phyloP scores from a whole-genome alignment of 1,140 invertebrate genomes.

The Drosophila sp. region DNA sequence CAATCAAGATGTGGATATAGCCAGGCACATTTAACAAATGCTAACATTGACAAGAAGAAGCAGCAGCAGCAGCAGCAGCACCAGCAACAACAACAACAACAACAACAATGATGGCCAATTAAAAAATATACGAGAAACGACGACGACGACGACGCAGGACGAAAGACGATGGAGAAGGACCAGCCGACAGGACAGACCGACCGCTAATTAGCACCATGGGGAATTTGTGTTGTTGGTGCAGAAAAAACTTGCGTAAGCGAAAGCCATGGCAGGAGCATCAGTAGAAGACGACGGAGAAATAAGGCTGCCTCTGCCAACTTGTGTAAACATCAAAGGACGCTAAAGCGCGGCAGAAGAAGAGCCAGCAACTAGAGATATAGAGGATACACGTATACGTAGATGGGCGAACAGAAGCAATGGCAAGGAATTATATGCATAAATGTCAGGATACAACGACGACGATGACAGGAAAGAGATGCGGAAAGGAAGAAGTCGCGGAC shows the following conservation, averaged over 20 bases:
- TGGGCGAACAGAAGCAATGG: constrained; percentile 29
- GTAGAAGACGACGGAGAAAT: constrained; percentile 16
- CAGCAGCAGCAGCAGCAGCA: constrained; percentile 6
- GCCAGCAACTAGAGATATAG: constrained; percentile 12
- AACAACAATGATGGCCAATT: constrained; percentile 60
- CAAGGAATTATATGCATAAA: constrained; percentile 64
- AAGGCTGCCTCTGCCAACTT: constrained; percentile 44
- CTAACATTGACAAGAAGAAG: constrained; percentile 19
- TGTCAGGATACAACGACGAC: constrained; percentile 36
- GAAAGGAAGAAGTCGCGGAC: constrained; percentile 4
- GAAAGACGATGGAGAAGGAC: constrained; percentile 39
- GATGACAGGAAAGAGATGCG: background rate
- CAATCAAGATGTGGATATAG: constrained; percentile 17
- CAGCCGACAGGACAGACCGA: constrained; percentile 16
- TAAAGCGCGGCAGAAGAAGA: background rate
- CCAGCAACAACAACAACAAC: constrained; percentile 23
- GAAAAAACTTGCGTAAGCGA: constrained; percentile 69
- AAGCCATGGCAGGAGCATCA: constrained; percentile 32
- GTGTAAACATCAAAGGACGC: constrained; percentile 76
- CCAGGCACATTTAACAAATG: constrained; percentile 7
- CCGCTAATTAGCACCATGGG: constrained; percentile 82
- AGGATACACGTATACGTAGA: constrained; percentile 1
- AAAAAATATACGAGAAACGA: constrained; percentile 70
- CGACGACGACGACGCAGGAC: constrained; percentile 28
- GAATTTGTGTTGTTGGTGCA: constrained; percentile 67